Evolutionary conservation across 2,888 invertebrate species (phyloP), one percentile per base, ranked within the genome.

Genomic region (Netelia melanura): DNA sequence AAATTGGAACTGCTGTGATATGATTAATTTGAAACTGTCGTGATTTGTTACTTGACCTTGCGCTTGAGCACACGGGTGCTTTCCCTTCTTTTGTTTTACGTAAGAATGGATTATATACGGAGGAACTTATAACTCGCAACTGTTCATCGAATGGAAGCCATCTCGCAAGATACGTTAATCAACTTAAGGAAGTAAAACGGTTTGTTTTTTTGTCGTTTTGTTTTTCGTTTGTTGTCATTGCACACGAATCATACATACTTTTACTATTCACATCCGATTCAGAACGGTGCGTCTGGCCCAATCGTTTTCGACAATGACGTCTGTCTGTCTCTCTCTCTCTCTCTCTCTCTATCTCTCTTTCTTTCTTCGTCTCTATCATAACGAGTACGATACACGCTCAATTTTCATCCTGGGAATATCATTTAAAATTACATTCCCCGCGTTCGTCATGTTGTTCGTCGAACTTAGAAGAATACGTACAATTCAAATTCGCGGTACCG

Each of bases 161-260:
- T 64, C 30, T 30, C 84, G 65, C 80, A 25, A 64, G 56, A 67
- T 75, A 67, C 21, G 38, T 56, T 58, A 67, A 74, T 72, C 43
- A 61, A 67, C 72, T 23, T 30, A 81, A 64, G 58, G 52, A 61
- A 30, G 30, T 48, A 64, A 64, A 76, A 76, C 10, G 21, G 21
- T 30, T 52, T 72, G n/a, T 23, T 62, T 62, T 77, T 67, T 11
- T 67, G 43, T 52, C 14, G 21, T 56, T 56, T 58, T 54, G 14
- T 54, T 54, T 54, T 54, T 54, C 54, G 17, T 17, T 54, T 54
- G 54, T 82, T 71, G 86, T 84, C 87, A 90, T 90, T 90, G 90
- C 90, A 90, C 89, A 86, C 87, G 79, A 87, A 89, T 89, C 87
- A 87, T 86, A 88, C 88, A 76, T 88, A 88, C 89, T 64, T 58